phyloP scores from a whole-genome alignment of 1,140 invertebrate species.

The Bombus sylvicola region DNA sequence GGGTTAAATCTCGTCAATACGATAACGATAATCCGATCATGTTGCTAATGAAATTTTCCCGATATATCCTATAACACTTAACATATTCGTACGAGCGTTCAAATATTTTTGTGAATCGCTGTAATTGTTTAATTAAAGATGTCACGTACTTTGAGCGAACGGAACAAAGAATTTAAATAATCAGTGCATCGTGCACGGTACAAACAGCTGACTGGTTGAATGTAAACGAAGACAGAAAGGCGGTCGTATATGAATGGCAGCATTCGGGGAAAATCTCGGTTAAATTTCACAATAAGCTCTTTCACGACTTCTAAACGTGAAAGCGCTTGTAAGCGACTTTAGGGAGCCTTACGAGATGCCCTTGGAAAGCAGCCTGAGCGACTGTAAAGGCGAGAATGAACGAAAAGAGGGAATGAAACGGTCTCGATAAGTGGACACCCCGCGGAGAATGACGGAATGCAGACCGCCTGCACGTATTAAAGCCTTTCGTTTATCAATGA shows the following conservation, averaged over 20 bases:
- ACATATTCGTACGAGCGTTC: too few relatives aligned
- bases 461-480: constrained; percentile 59
- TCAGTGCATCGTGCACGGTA: neutral
- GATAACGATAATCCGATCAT: too few relatives aligned
- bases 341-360: constrained; percentile 38
- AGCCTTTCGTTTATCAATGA: constrained; percentile 46
- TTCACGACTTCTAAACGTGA: constrained; percentile 49
- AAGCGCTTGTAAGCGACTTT: constrained; percentile 52
- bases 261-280: constrained; percentile 54
- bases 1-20: too few relatives aligned
- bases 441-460: constrained; percentile 52
- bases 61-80: too few relatives aligned
- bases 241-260: constrained; percentile 42
- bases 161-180: constrained; percentile 5
- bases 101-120: too few relatives aligned
- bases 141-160: neutral
- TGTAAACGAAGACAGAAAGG: constrained; percentile 35
- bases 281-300: constrained; percentile 61
- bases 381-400: constrained; percentile 56
- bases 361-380: constrained; percentile 39
- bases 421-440: constrained; percentile 63
- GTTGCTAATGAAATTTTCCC: too few relatives aligned
- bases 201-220: constrained; percentile 23
- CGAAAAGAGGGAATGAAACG: constrained; percentile 49
- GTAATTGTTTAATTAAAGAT: neutral